A percentile compares a stretch with the other conserved stretches of the same genome.
These are phyloP conservation scores for Styela plicata DNA, from an alignment of 23 tunicate genomes.

Conservation along the genomic window DNA sequence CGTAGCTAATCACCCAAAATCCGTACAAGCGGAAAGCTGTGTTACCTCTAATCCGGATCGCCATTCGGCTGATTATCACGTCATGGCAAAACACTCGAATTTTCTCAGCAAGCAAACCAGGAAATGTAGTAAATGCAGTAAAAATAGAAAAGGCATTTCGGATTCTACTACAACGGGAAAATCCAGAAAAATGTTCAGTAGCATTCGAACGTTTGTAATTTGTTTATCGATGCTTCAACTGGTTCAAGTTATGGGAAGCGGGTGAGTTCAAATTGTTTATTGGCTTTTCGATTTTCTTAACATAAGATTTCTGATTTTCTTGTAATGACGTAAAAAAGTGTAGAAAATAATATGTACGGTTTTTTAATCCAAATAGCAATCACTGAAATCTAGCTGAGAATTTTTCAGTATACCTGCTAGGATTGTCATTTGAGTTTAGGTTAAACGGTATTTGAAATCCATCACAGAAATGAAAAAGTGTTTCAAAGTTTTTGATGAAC, in stretches of 20 bases:
- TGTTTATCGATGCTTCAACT: conserved; percentile 68
- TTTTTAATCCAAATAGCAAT: too few relatives aligned
- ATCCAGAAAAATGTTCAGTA: conserved; percentile 1
- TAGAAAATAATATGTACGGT: too few relatives aligned
- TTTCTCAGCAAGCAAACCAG: too few relatives aligned
- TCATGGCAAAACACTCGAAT: neutral
- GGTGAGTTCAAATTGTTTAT: conserved; percentile 47
- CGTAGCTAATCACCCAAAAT: neutral
- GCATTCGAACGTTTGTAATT: conserved; percentile 55
- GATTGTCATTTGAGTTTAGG: too few relatives aligned
- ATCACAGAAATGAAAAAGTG: too few relatives aligned
- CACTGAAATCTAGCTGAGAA: too few relatives aligned
- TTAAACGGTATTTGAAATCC: too few relatives aligned
- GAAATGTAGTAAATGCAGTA: neutral
- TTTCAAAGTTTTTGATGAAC: too few relatives aligned
- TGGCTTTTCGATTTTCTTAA: too few relatives aligned
- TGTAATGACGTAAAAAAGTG: too few relatives aligned
- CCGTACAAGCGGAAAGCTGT: neutral
- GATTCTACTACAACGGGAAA: neutral
- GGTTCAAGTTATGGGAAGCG: conserved; percentile 95
- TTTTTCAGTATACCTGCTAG: too few relatives aligned
- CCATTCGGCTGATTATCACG: neutral
- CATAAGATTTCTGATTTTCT: too few relatives aligned
- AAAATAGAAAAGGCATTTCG: neutral
- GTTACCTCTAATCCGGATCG: neutral